Evolutionary conservation across 2,113 vertebrate species (phyloP).

Genomic region (Turnix velox): DNA sequence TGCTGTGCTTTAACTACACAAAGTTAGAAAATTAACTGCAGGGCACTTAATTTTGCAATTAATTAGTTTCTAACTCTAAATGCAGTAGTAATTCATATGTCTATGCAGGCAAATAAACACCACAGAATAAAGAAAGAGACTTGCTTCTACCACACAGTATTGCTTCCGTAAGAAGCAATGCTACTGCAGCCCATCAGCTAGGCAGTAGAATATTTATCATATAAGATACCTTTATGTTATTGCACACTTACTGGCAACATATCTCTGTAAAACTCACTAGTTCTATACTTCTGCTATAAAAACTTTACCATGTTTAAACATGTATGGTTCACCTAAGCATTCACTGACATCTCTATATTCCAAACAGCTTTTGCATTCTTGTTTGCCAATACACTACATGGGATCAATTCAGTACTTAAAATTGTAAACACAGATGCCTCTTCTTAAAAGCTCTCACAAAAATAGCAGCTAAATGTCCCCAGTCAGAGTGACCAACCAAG

Average conservation of each 20-base stretch:
- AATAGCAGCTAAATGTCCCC: background rate
- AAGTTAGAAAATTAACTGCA: no score
- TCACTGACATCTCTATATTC: background rate
- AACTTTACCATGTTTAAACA: background rate
- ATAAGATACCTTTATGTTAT: background rate
- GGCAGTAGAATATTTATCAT: background rate
- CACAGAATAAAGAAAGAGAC: background rate
- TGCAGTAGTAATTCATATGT: background rate
- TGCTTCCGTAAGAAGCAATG: background rate
- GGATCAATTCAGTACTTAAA: background rate
- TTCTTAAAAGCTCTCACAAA: background rate
- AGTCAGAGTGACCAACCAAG: background rate
- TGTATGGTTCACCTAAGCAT: background rate
- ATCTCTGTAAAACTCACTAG: background rate
- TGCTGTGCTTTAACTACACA: background rate
- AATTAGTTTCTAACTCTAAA: conserved; percentile 35
- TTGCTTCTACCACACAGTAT: background rate
- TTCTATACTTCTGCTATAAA: background rate
- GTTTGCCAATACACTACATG: background rate
- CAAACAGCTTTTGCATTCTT: background rate
- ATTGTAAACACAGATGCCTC: background rate
- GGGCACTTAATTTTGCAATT: conserved; percentile 36
- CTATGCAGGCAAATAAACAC: conserved; percentile 1
- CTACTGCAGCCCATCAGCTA: background rate
- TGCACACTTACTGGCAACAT: background rate